These are phyloP conservation scores for Stomorhina lunata DNA, from an alignment of 2,888 invertebrate genomes.

Conservation along the genomic window DNA sequence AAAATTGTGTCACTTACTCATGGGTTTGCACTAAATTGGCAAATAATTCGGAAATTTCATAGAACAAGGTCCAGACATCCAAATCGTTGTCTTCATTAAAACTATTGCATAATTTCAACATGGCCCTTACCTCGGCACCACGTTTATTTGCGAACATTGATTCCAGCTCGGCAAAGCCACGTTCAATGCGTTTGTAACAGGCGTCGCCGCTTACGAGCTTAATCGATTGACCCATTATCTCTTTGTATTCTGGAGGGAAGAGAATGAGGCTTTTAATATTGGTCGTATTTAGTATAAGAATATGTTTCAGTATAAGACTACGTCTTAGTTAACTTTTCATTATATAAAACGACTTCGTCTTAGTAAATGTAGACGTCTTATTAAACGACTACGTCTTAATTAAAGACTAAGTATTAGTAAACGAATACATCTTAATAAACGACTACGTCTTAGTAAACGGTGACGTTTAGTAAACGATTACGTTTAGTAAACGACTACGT, in stretches of 20 bases:
- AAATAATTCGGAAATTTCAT: slow-evolving; percentile 76
- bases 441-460: too few relatives aligned
- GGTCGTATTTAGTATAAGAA: too few relatives aligned
- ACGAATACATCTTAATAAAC: too few relatives aligned
- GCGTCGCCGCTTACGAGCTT: slow-evolving; percentile 73
- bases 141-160: slow-evolving; percentile 71
- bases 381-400: too few relatives aligned
- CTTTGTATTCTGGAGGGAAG: slow-evolving; percentile 75
- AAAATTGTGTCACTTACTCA: slow-evolving; percentile 67
- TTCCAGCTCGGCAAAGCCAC: slow-evolving; percentile 75
- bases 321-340: too few relatives aligned
- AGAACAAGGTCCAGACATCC: slow-evolving; percentile 76
- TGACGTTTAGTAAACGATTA: too few relatives aligned
- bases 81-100: slow-evolving; percentile 75
- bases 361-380: too few relatives aligned
- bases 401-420: too few relatives aligned
- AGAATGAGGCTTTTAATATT: too few relatives aligned
- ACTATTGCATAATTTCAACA: slow-evolving; percentile 75
- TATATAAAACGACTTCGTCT: too few relatives aligned
- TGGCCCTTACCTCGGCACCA: slow-evolving; percentile 71
- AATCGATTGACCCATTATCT: slow-evolving; percentile 76
- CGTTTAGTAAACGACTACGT: too few relatives aligned
- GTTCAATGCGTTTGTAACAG: slow-evolving; percentile 76
- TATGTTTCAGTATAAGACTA: too few relatives aligned
- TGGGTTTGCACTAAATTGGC: slow-evolving; percentile 76